Percentiles rank a stretch among this genome's conserved stretches.
Evolutionary conservation across 37 sponge, comb jelly and placozoan species (phyloP).

Genomic region (Beroe forskalii): DNA sequence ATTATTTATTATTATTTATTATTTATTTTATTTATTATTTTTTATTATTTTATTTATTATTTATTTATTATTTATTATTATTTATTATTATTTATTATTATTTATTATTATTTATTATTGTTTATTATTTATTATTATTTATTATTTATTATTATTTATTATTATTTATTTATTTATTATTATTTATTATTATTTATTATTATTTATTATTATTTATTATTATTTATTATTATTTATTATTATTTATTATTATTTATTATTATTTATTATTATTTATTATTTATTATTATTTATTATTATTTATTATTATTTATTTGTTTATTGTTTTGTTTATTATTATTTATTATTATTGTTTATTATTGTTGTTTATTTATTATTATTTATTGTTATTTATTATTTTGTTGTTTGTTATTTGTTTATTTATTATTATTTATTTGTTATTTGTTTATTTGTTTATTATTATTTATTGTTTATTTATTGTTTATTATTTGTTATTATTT

Average conservation of each 20-base stretch:
- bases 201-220: not conserved
- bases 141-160: not conserved
- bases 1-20: not conserved
- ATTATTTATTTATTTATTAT: not conserved
- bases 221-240: not conserved
- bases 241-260: constrained; percentile 5
- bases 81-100: not conserved
- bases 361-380: not conserved
- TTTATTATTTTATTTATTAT: not conserved
- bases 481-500: not conserved
- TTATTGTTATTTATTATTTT: not conserved
- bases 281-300: constrained; percentile 7
- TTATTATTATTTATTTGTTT: constrained; percentile 34
- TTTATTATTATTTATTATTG: not conserved
- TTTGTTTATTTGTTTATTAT: not conserved
- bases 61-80: not conserved
- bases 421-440: constrained; percentile 17
- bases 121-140: not conserved
- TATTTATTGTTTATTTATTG: not conserved
- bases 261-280: not conserved
- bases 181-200: not conserved
- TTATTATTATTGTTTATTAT: constrained; percentile 14
- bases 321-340: not conserved
- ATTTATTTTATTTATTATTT: not conserved
- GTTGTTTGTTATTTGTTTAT: not conserved